A percentile compares a stretch with the other conserved stretches of the same genome.
phyloP scores from a whole-genome alignment of 2,113 vertebrate genomes.

The Glaucidium brasilianum region DNA sequence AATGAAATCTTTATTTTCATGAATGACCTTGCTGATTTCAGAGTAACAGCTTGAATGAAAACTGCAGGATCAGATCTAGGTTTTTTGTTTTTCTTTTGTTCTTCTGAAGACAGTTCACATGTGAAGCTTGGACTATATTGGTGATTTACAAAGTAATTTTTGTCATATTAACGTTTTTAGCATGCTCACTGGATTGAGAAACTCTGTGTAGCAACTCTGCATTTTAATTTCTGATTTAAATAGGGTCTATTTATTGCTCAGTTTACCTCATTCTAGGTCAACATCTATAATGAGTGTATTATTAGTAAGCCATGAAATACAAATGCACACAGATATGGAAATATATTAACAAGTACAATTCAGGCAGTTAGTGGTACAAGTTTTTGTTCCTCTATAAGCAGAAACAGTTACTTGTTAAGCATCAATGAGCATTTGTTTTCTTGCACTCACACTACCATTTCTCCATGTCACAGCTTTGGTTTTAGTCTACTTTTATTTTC shows the following conservation, averaged over 20 bases:
- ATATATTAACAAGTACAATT: background rate
- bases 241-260: background rate
- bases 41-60: background rate
- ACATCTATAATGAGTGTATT: constrained; percentile 5
- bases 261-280: constrained; percentile 40
- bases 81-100: background rate
- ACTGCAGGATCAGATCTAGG: background rate
- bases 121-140: background rate
- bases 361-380: background rate
- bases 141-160: background rate
- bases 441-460: background rate
- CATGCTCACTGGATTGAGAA: background rate
- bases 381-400: background rate
- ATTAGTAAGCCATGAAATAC: background rate
- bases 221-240: constrained; percentile 1
- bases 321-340: background rate
- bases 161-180: background rate
- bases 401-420: background rate
- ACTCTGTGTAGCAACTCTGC: background rate
- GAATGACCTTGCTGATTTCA: background rate
- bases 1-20: background rate
- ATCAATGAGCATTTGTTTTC: background rate
- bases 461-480: background rate
- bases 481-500: background rate
- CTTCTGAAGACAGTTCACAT: background rate